Conservation (phyloP, 2,113 vertebrate species). For the Poeciliopsis occidentalis region DNA sequence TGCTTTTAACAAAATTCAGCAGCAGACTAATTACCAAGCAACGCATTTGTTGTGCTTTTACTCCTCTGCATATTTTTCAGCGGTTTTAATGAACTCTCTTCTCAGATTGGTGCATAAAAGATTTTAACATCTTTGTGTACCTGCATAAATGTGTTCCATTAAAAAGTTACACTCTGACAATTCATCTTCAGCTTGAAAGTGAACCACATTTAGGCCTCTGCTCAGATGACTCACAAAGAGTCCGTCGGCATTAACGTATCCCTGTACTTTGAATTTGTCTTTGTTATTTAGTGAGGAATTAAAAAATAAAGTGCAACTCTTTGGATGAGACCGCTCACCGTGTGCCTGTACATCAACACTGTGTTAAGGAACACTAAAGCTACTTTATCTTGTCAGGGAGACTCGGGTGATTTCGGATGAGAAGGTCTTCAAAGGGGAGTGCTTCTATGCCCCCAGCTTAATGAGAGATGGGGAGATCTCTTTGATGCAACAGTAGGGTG, state of each 20-base stretch:
- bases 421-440: conserved; percentile 69
- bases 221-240: conserved; percentile 9
- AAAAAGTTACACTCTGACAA: conserved; percentile 30
- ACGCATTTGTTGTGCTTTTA: conserved; percentile 32
- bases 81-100: conserved; percentile 35
- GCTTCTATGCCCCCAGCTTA: conserved; percentile 57
- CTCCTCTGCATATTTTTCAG: conserved; percentile 24
- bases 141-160: conserved; percentile 29
- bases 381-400: conserved; percentile 54
- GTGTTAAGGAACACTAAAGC: conserved; percentile 21
- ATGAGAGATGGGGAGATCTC: conserved; percentile 62
- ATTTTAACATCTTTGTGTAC: conserved; percentile 30
- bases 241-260: not conserved
- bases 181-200: conserved; percentile 23
- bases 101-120: conserved; percentile 26
- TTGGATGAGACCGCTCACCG: conserved; percentile 10
- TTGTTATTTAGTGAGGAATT: conserved; percentile 8
- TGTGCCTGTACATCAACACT: conserved; percentile 12
- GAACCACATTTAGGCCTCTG: conserved; percentile 2
- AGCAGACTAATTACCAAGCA: conserved; percentile 39
- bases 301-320: conserved; percentile 19
- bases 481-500: conserved; percentile 73
- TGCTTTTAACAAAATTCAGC: conserved; percentile 27
- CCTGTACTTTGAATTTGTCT: not conserved
- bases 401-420: conserved; percentile 58